phyloP scores from a whole-genome alignment of 1,140 invertebrate genomes.

The Venturia canescens region DNA sequence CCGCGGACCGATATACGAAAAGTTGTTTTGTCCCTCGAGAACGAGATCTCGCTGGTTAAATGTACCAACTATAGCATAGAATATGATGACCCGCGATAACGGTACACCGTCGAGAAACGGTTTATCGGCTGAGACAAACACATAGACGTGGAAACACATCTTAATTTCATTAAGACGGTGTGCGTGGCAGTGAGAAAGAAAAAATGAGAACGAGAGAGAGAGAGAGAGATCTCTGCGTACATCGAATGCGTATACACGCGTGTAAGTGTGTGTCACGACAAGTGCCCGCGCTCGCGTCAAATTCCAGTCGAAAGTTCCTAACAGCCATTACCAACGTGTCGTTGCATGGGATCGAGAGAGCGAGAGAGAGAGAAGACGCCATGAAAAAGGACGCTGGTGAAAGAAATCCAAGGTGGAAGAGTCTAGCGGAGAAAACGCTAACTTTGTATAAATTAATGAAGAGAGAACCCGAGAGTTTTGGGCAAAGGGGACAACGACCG shows the following conservation, averaged over 20 bases:
- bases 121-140: constrained; percentile 57
- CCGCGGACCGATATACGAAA: neutral
- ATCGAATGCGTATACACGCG: neutral
- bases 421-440: neutral
- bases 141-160: neutral
- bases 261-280: neutral
- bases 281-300: neutral
- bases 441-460: neutral
- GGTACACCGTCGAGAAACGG: constrained; percentile 65
- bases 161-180: neutral
- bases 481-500: neutral
- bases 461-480: neutral
- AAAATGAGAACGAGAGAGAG: neutral
- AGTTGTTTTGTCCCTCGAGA: neutral
- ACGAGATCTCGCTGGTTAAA: constrained; percentile 20
- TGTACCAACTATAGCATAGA: constrained; percentile 41
- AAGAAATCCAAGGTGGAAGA: neutral
- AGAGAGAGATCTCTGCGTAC: neutral
- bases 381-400: neutral
- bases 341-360: neutral
- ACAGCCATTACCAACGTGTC: neutral
- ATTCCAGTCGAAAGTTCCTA: neutral
- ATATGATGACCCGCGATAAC: constrained; percentile 64
- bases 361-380: neutral
- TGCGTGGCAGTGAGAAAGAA: neutral